Conservation (phyloP, 2,113 vertebrate genomes). For the Halichoeres trimaculatus region DNA sequence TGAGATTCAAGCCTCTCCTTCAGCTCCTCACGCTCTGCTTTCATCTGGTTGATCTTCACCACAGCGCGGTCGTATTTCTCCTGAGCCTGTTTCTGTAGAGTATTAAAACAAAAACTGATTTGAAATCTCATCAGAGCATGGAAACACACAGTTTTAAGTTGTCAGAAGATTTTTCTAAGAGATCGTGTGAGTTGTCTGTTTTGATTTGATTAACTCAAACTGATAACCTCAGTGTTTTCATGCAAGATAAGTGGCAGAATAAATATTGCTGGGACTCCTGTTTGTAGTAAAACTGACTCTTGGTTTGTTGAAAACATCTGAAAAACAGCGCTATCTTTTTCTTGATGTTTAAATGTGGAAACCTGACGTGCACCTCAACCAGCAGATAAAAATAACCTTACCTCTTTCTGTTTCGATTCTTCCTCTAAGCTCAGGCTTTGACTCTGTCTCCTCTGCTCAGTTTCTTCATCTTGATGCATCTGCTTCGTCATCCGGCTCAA, state of each 20-base stretch:
- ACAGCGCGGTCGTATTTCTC: conserved; percentile 74
- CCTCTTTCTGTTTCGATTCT: conserved; percentile 42
- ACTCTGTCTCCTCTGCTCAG: conserved; percentile 5
- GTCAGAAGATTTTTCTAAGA: background rate
- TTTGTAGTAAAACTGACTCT: too few species aligned
- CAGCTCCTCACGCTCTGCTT: conserved; percentile 60
- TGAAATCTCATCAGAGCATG: background rate
- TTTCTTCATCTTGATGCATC: conserved; percentile 18
- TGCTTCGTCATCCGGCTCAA: conserved; percentile 39
- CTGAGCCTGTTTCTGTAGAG: background rate
- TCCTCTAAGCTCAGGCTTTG: background rate
- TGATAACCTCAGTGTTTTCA: too few species aligned
- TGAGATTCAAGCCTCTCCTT: conserved; percentile 38
- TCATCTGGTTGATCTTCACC: conserved; percentile 70
- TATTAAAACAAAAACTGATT: too few species aligned
- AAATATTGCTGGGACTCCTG: too few species aligned
- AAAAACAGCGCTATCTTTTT: too few species aligned
- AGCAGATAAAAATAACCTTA: background rate
- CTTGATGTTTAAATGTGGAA: background rate
- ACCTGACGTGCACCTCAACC: background rate
- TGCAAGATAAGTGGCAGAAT: too few species aligned
- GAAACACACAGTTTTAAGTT: background rate
- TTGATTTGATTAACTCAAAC: too few species aligned
- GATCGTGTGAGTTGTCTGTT: too few species aligned
- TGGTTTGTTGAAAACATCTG: too few species aligned